phyloP scores from a whole-genome alignment of 2,113 vertebrate genomes.

The Gymnogyps californianus region DNA sequence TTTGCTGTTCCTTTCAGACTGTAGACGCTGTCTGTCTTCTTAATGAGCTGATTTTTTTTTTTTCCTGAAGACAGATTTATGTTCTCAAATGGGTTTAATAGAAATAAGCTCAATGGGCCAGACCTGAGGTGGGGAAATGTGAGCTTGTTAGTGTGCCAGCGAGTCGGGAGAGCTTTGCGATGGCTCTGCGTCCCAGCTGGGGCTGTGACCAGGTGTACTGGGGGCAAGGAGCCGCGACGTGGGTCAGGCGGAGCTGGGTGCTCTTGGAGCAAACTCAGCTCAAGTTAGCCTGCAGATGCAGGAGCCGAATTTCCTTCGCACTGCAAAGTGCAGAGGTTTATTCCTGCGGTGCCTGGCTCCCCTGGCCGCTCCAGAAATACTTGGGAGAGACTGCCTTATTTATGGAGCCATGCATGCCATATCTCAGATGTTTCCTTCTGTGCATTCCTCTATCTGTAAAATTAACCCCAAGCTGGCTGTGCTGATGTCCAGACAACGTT shows the following conservation, averaged over 20 bases:
- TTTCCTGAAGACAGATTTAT: constrained; percentile 15
- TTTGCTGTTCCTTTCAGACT: constrained; percentile 45
- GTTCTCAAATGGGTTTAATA: not conserved
- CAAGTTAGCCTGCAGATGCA: not conserved
- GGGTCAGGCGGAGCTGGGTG: not conserved
- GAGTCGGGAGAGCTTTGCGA: rapidly evolving
- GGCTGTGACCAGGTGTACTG: not conserved
- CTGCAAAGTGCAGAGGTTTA: not conserved
- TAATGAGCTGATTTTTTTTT: constrained; percentile 13
- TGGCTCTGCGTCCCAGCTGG: not conserved
- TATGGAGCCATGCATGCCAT: not conserved
- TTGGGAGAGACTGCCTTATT: not conserved
- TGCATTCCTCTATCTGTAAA: not conserved
- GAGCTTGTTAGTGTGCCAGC: not conserved
- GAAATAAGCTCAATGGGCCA: constrained; percentile 24
- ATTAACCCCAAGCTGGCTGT: not conserved
- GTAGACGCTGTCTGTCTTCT: constrained; percentile 47
- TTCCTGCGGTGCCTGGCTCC: not conserved
- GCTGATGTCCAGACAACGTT: not conserved
- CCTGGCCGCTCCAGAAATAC: not conserved
- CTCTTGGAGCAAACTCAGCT: not conserved
- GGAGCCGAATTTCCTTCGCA: rapidly evolving
- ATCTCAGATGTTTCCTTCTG: not conserved
- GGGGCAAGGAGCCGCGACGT: not conserved
- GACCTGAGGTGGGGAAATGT: not conserved